Evolutionary conservation across 1,140 invertebrate genomes (phyloP), one percentile per base, ranked within the genome.

Genomic region (Harpegnathos saltator): DNA sequence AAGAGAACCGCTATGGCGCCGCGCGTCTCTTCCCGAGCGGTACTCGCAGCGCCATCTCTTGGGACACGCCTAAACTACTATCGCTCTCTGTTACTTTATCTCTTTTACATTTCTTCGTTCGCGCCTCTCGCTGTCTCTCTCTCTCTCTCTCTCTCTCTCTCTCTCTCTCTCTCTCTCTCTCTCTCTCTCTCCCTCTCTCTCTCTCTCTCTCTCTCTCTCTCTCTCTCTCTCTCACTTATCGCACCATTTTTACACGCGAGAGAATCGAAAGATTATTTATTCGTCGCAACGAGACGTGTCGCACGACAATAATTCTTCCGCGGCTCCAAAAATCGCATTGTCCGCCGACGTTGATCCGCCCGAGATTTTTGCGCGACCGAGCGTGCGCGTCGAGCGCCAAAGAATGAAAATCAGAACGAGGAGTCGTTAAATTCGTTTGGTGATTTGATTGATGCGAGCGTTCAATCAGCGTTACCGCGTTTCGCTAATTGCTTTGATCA

Each of bases 21-120:
- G 29, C n/a, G 7, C 9, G 7, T 15, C 17, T 68, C 63, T 78
- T 56, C 63, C 19, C 38, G 19, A 3, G n/a, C 59, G 33, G 11
- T 65, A 87, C 85, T 24, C 9, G 75, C 83, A 14, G 22, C 59
- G 90, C 90, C 90, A 91, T 89, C 90, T 91, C 59, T 87, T 44
- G 48, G 65, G 19, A 19, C 44, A 48, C 44, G 11, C 17, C 14
- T 29, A 24, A 11, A 87, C 85, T 19, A 17, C n/a, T n/a, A 86
- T 81, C 15, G 5, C 29, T 33, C 29, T 44, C 17, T 9, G 59
- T 78, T 50, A 19, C 48, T 66, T 62, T 50, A 69, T 22, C 69
- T 26, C 56, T 84, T 52, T 72, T 85, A 44, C 9, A n/a, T n/a
- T 3, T 82, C 44, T 85, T 48, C 11, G 19, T 61, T 44, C 29